Evolutionary conservation across 2,113 vertebrate genomes (phyloP).

Genomic region (Mesitornis unicolor): DNA sequence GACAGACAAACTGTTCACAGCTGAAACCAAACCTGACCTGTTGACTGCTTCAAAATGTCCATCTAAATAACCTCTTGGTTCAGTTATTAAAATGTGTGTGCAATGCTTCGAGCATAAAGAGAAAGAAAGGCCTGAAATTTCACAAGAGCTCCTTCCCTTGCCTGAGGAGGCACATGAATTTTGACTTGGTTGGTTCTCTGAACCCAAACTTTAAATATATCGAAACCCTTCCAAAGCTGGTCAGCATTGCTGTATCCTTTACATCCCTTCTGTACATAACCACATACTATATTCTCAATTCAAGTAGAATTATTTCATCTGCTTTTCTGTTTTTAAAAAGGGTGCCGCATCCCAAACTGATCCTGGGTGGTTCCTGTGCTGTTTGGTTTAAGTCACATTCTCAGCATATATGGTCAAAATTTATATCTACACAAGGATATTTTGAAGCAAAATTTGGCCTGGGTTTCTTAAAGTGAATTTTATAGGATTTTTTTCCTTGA

Average conservation of each 20-base stretch:
- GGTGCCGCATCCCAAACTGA: background rate
- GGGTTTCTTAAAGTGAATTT: background rate
- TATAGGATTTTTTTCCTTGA: background rate
- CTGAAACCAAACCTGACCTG: background rate
- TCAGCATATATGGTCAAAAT: background rate
- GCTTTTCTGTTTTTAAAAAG: background rate
- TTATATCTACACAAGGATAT: background rate
- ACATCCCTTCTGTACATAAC: background rate
- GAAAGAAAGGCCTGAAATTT: background rate
- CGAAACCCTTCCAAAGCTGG: background rate
- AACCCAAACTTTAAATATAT: background rate
- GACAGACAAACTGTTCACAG: background rate
- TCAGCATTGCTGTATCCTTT: background rate
- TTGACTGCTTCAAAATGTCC: background rate
- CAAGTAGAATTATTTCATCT: background rate
- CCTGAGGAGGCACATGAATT: background rate
- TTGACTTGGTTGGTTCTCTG: background rate
- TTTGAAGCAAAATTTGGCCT: background rate
- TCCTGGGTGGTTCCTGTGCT: background rate
- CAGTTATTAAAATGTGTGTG: background rate
- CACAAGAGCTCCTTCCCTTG: background rate
- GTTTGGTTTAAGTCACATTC: background rate
- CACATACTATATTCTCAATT: background rate
- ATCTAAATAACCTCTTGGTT: background rate
- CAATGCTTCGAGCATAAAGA: background rate